Evolutionary conservation across 1,140 invertebrate genomes (phyloP), one percentile per base, ranked within the genome.

Genomic region (Megalopta genalis): DNA sequence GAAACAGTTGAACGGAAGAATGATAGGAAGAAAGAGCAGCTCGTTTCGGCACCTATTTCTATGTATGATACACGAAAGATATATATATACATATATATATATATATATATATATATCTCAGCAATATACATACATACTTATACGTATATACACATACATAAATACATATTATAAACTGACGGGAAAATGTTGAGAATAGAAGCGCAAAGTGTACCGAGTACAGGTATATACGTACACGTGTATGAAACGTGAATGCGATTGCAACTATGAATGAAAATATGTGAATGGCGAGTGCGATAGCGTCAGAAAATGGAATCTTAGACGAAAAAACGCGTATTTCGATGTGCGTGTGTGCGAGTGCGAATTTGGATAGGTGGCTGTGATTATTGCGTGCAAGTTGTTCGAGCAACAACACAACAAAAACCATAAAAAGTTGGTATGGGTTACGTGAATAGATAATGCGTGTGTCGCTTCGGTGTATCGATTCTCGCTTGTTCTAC

Each of bases 11-110:
- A 49, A 21, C 49, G 25, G n/a, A 52, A 52, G 16, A 52, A 52
- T 21, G 49, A 63, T 27, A 14, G 37, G 57, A 60, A 59, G 54
- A 81, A 68, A 73, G 60, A 86, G 87, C 88, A 89, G 88, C 88
- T 91, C 86, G 91, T 91, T 91, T 91, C 85, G 89, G 85, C 90
- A 92, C 88, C 89, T 91, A 91, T 90, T 91, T 90, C 88, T 91
- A 88, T 90, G 86, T 91, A 91, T 88, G 60, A 80, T 83, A 90
- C 86, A 87, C 87, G 72, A 60, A 87, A 81, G 73, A 80, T 83
- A 88, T 88, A 80, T 86, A 89, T 90, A 90, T 90, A 88, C 84
- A 87, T 73, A 81, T 63, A 80, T 74, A 80, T 46, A 10, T 42
- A 42, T 10, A 42, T 42, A 42, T n/a, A n/a, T n/a, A n/a, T n/a